Base-by-base conservation (phyloP, 2,888 invertebrate genomes). In the Andrena chrysosceles region DNA sequence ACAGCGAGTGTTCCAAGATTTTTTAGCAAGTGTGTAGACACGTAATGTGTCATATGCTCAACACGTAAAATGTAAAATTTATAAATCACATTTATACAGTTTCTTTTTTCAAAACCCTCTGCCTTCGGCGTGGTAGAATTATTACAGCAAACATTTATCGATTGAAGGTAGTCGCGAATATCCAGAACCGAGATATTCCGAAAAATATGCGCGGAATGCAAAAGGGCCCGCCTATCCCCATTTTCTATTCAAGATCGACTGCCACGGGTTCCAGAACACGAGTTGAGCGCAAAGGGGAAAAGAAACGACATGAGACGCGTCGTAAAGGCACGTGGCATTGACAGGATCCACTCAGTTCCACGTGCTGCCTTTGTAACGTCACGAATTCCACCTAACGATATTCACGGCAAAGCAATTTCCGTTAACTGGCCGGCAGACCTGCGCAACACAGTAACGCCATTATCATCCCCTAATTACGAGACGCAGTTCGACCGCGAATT, bases 321-420 rank as follows among this genome's bases (percentile, higher is more conserved):
- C 29, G 62, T 70, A 75, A 76, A 76, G 70, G 66, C 52, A 20
- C 59, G 64, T 33, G 35, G 26, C 69, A 60, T 71, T 60, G 80
- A 70, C 80, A 70, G 60, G 70, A 62, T 31, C 59, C 35, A 31
- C 64, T 68, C 13, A n/a, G 64, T 76, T 75, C 68, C 62, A 26
- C 26, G 48, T 52, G 54, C 16, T n/a, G 42, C 67, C 66, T 75
- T 81, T 71, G 71, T 48, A 63, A 67, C 42, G 67, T 56, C 52
- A 10, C 20, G 56, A 63, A 64, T 26, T 59, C 62, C 75, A 73
- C 56, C 77, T 83, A 87, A 85, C 81, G 73, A 63, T 64, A 63
- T 67, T 77, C 62, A 71, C 71, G 73, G 76, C 81, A 63, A 84
- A 77, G 88, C 85, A 69, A 83, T 85, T 82, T 85, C 85, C 85